Base-by-base conservation (phyloP, 2,797 vertebrate species). In the Lacerta bilineata region DNA sequence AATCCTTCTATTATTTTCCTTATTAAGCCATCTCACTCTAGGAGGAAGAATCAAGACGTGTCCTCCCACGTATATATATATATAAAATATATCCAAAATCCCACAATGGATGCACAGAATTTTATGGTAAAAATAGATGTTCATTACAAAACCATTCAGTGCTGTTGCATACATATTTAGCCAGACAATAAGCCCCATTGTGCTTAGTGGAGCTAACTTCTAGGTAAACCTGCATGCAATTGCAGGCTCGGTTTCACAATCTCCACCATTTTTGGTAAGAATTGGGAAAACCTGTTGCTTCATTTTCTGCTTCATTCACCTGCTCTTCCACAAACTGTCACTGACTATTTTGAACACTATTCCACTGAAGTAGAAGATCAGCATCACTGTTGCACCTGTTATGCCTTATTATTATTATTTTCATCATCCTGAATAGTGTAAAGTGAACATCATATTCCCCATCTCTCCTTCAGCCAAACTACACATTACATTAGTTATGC, bases 11-110 rank as follows among this genome's bases (percentile, higher is more conserved):
- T 88, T n/a, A 88, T 89, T 64, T 89, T 61, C 46, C 59, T 23
- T 84, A 92, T 90, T 91, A 91, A 87, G 79, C 79, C 86, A 66
- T 20, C 87, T 61, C 64, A 25, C 87, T 88, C 76, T 75, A 39
- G 7, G 74, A 41, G 68, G 69, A 36, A 80, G 27, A 5, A 91
- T 84, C 29, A 77, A 76, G 39, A 83, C 46, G 3, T 6, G 1
- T 36, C 43, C 8, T 88, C 61, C 29, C 25, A 27, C 9, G 33
- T 33, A 64, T 43, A 43, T 18, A 20, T 18, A 20, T 61, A 59
- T 43, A 17, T 11, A 71, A 23, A 15, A 55, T 55, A 55, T 61
- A 64, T 25, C 11, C 6, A 46, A 39, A 80, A 69, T 23, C 13
- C 64, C 25, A 41, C 20, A 80, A 72, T 72, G 41, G n/a, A 13